A percentile compares a stretch with the other conserved stretches of the same genome.
phyloP scores from a whole-genome alignment of 2,888 invertebrate genomes.

The Drepana falcataria region DNA sequence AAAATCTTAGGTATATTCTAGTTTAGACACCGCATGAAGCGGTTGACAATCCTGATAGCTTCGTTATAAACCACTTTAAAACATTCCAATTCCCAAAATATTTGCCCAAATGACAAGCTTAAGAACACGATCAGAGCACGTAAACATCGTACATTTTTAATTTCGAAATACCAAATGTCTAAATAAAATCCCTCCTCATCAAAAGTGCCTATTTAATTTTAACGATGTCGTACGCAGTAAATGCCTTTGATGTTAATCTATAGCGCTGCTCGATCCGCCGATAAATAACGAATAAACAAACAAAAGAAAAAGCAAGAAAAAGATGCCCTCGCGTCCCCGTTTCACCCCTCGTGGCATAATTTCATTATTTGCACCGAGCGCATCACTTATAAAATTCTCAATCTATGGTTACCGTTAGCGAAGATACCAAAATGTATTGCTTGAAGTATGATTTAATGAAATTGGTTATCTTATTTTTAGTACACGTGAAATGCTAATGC shows the following conservation, averaged over 20 bases:
- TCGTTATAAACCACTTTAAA: no score
- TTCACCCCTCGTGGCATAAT: slow-evolving; percentile 38
- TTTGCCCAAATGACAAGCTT: no score
- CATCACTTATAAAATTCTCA: slow-evolving; percentile 48
- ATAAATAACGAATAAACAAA: slow-evolving; percentile 67
- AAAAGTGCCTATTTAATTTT: slow-evolving; percentile 50
- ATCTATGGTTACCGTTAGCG: slow-evolving; percentile 28
- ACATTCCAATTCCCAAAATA: no score
- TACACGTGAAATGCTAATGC: no score
- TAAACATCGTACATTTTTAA: background rate
- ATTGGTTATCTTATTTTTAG: no score
- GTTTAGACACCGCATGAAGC: no score
- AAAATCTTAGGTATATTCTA: no score
- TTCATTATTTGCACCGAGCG: slow-evolving; percentile 57
- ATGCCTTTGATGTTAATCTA: slow-evolving; percentile 67
- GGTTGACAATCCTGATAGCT: no score
- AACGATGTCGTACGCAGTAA: slow-evolving; percentile 46
- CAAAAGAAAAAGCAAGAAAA: slow-evolving; percentile 50
- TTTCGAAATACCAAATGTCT: slow-evolving; percentile 13
- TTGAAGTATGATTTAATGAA: background rate
- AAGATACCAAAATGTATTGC: slow-evolving; percentile 15
- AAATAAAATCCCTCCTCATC: slow-evolving; percentile 34
- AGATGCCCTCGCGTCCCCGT: slow-evolving; percentile 22
- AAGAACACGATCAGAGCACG: background rate
- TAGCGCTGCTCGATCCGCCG: slow-evolving; percentile 58